Base-by-base conservation (phyloP, 2,113 vertebrate genomes). In the Pagrus major region DNA sequence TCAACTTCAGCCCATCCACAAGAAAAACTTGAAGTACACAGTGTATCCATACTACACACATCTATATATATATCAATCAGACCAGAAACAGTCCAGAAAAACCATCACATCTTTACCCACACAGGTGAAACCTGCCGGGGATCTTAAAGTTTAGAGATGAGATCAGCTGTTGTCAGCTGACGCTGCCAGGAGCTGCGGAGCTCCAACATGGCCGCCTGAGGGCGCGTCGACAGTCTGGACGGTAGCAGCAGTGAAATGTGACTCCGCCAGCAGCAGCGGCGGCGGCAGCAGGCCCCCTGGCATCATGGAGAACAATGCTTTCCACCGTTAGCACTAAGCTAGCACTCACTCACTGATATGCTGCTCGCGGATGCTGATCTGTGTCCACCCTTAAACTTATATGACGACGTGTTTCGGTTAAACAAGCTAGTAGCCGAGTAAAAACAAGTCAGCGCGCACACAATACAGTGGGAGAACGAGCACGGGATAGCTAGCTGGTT, bases 301-400 rank as follows among this genome's bases (percentile, higher is more conserved):
- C 85, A 78, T 65, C 63, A 72, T 14, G 51, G 75, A 92, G 92
- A 94, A 94, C 93, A 94, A 94, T 93, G 91, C 88, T 71, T 83
- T 78, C 70, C 5, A 1, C 65, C 21, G 33, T 60, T 80, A 91
- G 69, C 81, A 37, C 18, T 0, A 8, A 84, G 81, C 84, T 86
- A 88, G 9, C 29, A 21, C 20, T 6, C 0, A 23, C 20, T 16
- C 31, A 14, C 4, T 18, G 25, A 3, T 29, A 1, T 6, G n/a
- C 27, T 1, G 1, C 23, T 8, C 0, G 9, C 39, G 18, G 0
- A 51, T 20, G 6, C 5, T 7, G 4, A 1, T 0, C 0, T 6
- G 7, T 27, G 37, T 15, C 10, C 9, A 0, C 18, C 1, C 0
- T 10, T 20, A n/a, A 10, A 64, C 2, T 1, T 1, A 3, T 2